These are phyloP conservation scores for Aphaenogaster floridana DNA, from an alignment of 1,140 invertebrate species.

Conservation along the genomic window DNA sequence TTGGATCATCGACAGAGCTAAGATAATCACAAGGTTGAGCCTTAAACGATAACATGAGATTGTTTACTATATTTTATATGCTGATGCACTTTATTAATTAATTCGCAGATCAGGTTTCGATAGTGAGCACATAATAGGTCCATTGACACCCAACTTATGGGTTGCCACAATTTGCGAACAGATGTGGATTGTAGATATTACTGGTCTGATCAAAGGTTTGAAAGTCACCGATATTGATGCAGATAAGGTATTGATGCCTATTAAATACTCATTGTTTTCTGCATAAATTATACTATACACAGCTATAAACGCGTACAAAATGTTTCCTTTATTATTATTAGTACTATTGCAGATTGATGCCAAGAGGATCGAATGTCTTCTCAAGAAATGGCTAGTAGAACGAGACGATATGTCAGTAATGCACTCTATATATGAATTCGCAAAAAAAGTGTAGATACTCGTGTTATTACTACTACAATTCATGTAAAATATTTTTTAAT, in stretches of 20 bases:
- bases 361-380: conserved; percentile 69
- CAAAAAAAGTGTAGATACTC: conserved; percentile 27
- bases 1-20: conserved; percentile 73
- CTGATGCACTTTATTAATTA: conserved; percentile 30
- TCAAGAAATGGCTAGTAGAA: conserved; percentile 73
- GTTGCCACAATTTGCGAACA: conserved; percentile 72
- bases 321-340: conserved; percentile 28
- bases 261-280: conserved; percentile 26
- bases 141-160: conserved; percentile 74
- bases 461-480: background rate
- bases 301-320: background rate
- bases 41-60: conserved; percentile 30
- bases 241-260: conserved; percentile 61
- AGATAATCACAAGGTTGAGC: conserved; percentile 63
- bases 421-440: conserved; percentile 65
- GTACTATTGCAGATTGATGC: conserved; percentile 66
- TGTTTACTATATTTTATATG: conserved; percentile 51
- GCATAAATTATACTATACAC: background rate
- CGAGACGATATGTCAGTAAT: conserved; percentile 77
- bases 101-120: conserved; percentile 63
- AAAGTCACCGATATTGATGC: conserved; percentile 51
- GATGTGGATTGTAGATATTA: conserved; percentile 75
- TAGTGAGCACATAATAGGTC: conserved; percentile 73
- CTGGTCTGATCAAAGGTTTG: conserved; percentile 70
- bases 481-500: background rate